These are phyloP conservation scores for Sarcophaga rosellei DNA, from an alignment of 2,888 invertebrate genomes.

Conservation along the genomic window DNA sequence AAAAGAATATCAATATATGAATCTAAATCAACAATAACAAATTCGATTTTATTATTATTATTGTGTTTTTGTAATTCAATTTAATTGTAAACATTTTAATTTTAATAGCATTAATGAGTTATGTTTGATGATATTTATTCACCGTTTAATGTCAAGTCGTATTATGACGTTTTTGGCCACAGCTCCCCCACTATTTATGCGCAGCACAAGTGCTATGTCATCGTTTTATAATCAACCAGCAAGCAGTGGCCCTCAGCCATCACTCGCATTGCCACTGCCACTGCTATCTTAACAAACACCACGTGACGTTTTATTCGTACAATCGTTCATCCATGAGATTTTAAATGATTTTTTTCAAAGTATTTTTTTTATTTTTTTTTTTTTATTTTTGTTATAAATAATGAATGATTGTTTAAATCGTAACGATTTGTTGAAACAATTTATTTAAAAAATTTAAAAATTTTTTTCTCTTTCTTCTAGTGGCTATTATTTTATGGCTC, in stretches of 20 bases:
- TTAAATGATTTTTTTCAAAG: neutral
- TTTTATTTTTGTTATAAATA: no score
- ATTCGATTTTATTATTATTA: no score
- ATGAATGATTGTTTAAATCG: neutral
- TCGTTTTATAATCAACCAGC: neutral
- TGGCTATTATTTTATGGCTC: neutral
- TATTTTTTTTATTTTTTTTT: no score
- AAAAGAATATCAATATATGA: no score
- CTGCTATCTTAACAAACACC: neutral
- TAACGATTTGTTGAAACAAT: neutral
- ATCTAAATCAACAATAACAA: no score
- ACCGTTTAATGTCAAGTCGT: constrained; percentile 23
- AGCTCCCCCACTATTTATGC: constrained; percentile 1
- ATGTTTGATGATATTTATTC: neutral
- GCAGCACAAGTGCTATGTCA: neutral
- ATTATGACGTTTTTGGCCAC: constrained; percentile 12
- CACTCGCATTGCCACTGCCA: neutral
- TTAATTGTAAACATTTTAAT: neutral
- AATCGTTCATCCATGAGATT: constrained; percentile 15
- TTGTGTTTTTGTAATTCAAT: no score
- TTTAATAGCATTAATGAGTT: neutral
- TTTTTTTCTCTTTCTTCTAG: neutral
- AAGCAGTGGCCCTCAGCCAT: no score
- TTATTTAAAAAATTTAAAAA: neutral
- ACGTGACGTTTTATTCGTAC: neutral